phyloP scores from a whole-genome alignment of 1,140 invertebrate genomes.

The Leptoteleia sp. region DNA sequence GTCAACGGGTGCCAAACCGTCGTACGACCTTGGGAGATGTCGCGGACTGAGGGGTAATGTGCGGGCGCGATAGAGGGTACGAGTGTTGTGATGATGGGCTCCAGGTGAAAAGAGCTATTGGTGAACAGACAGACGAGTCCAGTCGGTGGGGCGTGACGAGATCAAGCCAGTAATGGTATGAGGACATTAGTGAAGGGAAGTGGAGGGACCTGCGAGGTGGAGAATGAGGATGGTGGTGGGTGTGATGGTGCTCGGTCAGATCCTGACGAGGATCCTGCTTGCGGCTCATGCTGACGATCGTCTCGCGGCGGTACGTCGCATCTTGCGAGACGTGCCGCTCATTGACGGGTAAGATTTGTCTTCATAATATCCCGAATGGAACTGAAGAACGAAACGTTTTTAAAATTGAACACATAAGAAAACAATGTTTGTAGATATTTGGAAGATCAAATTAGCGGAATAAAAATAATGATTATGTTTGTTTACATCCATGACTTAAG shows the following conservation, averaged over 20 bases:
- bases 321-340: slow-evolving; percentile 78
- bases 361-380: too few relatives aligned
- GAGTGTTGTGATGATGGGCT: slow-evolving; percentile 11
- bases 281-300: slow-evolving; percentile 78
- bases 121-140: slow-evolving; percentile 12
- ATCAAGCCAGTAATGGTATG: slow-evolving; percentile 76
- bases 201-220: slow-evolving; percentile 78
- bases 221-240: slow-evolving; percentile 81
- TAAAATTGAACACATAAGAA: too few relatives aligned
- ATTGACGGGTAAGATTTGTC: slow-evolving; percentile 77
- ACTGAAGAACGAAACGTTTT: too few relatives aligned
- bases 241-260: slow-evolving; percentile 80
- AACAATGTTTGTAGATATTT: too few relatives aligned
- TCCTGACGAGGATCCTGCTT: slow-evolving; percentile 78
- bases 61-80: not conserved
- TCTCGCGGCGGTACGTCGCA: slow-evolving; percentile 78
- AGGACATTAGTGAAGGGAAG: slow-evolving; percentile 77
- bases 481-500: too few relatives aligned
- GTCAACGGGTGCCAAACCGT: not conserved
- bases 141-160: slow-evolving; percentile 55
- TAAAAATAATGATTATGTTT: too few relatives aligned
- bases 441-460: too few relatives aligned
- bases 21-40: slow-evolving; percentile 25
- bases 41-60: slow-evolving; percentile 25
- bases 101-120: slow-evolving; percentile 23